Evolutionary conservation across 2,888 invertebrate genomes (phyloP).

Genomic region (Drosophila tanythrix): DNA sequence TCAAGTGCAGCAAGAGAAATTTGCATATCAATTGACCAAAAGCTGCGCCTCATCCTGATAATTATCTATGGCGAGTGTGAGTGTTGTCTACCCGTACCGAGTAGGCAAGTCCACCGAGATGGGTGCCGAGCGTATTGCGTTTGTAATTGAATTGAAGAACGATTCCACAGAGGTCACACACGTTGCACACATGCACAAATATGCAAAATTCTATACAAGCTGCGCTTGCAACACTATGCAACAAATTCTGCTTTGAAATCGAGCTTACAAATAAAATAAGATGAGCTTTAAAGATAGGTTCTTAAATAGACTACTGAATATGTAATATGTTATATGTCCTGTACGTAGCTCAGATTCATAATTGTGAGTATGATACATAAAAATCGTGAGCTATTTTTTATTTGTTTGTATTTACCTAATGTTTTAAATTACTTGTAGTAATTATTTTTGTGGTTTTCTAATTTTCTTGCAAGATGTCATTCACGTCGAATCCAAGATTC

Average conservation of each 20-base stretch:
- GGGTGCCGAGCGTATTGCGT: slow-evolving; percentile 8
- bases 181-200: slow-evolving; percentile 49
- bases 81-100: slow-evolving; percentile 6
- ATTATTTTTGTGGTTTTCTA: not conserved
- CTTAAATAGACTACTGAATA: not conserved
- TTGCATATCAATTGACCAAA: slow-evolving; percentile 71
- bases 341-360: not conserved
- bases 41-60: slow-evolving; percentile 64
- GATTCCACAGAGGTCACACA: slow-evolving; percentile 68
- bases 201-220: slow-evolving; percentile 26
- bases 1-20: slow-evolving; percentile 56
- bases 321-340: not conserved
- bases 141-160: slow-evolving; percentile 70
- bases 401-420: not conserved
- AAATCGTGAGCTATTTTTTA: not conserved
- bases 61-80: slow-evolving; percentile 51
- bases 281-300: not conserved
- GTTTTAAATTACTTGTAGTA: not conserved
- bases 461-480: not conserved
- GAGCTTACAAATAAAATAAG: no score
- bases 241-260: slow-evolving; percentile 17
- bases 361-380: no score
- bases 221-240: slow-evolving; percentile 42
- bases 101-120: slow-evolving; percentile 19
- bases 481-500: not conserved